Conservation (phyloP, 1,140 invertebrate genomes). For the Zaprionus inermis region DNA sequence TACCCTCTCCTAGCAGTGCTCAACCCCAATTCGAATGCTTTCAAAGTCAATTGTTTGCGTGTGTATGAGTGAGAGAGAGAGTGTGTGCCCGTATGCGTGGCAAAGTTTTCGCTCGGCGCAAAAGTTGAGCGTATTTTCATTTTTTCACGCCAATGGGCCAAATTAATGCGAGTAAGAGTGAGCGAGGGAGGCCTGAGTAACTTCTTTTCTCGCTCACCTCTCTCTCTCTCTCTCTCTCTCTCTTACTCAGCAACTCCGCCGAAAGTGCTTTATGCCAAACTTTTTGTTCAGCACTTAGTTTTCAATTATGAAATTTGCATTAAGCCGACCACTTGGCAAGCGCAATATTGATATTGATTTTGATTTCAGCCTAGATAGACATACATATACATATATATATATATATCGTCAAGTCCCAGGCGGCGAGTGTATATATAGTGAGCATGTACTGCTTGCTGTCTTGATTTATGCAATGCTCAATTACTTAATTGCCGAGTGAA, state of each 20-base stretch:
- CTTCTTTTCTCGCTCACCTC: background rate
- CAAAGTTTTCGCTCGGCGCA: conserved; percentile 63
- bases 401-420: background rate
- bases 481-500: conserved; percentile 73
- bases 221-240: background rate
- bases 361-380: conserved; percentile 22
- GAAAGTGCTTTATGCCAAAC: conserved; percentile 65
- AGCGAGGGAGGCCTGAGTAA: background rate
- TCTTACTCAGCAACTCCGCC: conserved; percentile 12
- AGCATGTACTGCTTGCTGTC: background rate
- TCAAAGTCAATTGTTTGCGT: conserved; percentile 68
- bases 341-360: conserved; percentile 78
- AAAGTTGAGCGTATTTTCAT: conserved; percentile 75
- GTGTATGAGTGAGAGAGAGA: conserved; percentile 22
- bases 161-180: conserved; percentile 56
- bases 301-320: conserved; percentile 81
- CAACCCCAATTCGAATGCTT: conserved; percentile 34
- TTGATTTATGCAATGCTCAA: conserved; percentile 60
- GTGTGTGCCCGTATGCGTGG: conserved; percentile 23
- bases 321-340: conserved; percentile 61
- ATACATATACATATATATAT: background rate
- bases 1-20: background rate
- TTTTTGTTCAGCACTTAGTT: conserved; percentile 75
- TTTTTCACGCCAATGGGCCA: conserved; percentile 70
- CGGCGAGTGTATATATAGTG: background rate